Conservation (phyloP, 2,888 invertebrate genomes). For the Lingula anatina region DNA sequence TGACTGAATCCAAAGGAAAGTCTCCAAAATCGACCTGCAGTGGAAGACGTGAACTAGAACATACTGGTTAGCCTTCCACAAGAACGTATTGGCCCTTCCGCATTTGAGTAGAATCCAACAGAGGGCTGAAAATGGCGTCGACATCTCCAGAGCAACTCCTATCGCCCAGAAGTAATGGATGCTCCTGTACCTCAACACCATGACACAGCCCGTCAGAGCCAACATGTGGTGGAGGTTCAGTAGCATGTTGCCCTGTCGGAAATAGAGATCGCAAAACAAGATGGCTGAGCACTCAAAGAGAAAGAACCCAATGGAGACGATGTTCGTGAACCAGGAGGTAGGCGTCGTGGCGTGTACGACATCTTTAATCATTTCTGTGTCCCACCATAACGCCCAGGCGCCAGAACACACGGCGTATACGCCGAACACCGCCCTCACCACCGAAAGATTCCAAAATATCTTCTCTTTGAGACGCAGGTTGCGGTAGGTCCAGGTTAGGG, state of each 20-base stretch:
- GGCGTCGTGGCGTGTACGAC: constrained; percentile 27
- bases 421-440: constrained; percentile 31
- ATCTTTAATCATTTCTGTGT: constrained; percentile 27
- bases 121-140: constrained; percentile 39
- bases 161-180: constrained; percentile 31
- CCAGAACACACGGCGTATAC: constrained; percentile 25
- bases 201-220: constrained; percentile 25
- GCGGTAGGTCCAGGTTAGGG: constrained; percentile 16
- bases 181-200: too few relatives aligned
- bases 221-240: constrained; percentile 36
- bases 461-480: constrained; percentile 27
- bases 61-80: constrained; percentile 41
- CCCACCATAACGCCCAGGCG: constrained; percentile 25
- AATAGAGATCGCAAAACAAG: constrained; percentile 27
- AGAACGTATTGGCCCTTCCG: constrained; percentile 23
- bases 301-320: constrained; percentile 33
- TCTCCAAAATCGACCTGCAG: constrained; percentile 34
- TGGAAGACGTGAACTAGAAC: constrained; percentile 39
- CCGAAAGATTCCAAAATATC: constrained; percentile 37
- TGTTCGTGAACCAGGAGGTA: constrained; percentile 25
- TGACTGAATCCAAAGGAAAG: constrained; percentile 27
- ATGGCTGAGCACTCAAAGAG: constrained; percentile 34
- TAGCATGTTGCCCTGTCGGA: constrained; percentile 22
- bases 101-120: constrained; percentile 40
- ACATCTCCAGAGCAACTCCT: constrained; percentile 36